Conservation (phyloP, 2,888 invertebrate genomes). For the Allolobophora icterica region DNA sequence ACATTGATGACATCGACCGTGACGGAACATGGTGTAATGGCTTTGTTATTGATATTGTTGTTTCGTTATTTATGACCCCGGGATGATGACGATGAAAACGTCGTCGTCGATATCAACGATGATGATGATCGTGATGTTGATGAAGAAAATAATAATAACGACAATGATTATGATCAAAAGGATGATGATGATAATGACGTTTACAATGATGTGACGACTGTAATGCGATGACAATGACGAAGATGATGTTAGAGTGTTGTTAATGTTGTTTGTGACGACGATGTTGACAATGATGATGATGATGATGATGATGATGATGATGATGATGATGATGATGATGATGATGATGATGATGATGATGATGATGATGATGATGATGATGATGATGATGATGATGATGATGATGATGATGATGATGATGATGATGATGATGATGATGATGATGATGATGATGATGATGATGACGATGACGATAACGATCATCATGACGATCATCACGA, state of each 20-base stretch:
- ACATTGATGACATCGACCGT: neutral
- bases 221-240: neutral
- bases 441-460: conserved; percentile 34
- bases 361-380: neutral
- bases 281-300: too few species aligned
- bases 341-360: neutral
- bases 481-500: conserved; percentile 20
- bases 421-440: conserved; percentile 6
- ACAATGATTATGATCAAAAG: too few species aligned
- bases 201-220: neutral
- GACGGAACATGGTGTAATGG: neutral
- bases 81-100: neutral
- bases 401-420: neutral
- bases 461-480: conserved; percentile 31
- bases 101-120: too few species aligned
- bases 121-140: too few species aligned
- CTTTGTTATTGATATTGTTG: neutral
- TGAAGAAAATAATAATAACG: too few species aligned
- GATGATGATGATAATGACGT: neutral
- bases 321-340: neutral
- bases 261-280: too few species aligned
- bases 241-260: too few species aligned
- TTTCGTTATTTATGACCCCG: neutral
- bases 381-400: neutral
- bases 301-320: too few species aligned